Evolutionary conservation across 2,888 invertebrate species (phyloP).

Genomic region (Aethes cnicana): DNA sequence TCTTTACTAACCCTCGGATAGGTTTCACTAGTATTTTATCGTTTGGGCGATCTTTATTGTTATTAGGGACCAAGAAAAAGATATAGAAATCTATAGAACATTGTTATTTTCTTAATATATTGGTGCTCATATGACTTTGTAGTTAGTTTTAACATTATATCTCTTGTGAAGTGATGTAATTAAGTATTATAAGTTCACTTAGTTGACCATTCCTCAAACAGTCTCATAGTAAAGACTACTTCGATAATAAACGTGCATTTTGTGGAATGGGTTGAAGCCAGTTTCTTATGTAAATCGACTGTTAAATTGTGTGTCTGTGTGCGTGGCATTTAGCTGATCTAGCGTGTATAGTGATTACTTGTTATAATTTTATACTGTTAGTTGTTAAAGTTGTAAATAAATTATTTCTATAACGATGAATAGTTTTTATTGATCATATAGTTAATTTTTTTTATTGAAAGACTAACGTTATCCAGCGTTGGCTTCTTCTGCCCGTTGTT

Average conservation of each 20-base stretch:
- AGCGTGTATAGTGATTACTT: conserved; percentile 37
- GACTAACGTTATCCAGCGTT: conserved; percentile 50
- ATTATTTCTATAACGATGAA: conserved; percentile 45
- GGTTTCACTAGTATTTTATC: conserved; percentile 17
- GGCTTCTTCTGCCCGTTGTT: conserved; percentile 57
- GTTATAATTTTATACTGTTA: conserved; percentile 55
- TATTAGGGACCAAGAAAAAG: too few relatives aligned
- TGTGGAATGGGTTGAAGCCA: background rate
- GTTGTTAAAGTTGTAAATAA: conserved; percentile 74
- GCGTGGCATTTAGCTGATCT: conserved; percentile 12
- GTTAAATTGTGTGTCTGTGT: conserved; percentile 22
- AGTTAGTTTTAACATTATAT: conserved; percentile 33
- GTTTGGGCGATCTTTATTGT: background rate
- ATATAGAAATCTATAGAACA: too few relatives aligned
- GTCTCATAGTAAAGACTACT: background rate
- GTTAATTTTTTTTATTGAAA: conserved; percentile 17
- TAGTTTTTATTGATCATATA: conserved; percentile 37
- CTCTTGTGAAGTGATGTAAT: conserved; percentile 34
- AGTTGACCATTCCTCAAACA: conserved; percentile 3
- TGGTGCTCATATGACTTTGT: conserved; percentile 38
- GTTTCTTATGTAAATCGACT: conserved; percentile 12
- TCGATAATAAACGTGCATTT: background rate
- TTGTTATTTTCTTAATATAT: conserved; percentile 9
- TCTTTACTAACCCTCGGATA: conserved; percentile 27
- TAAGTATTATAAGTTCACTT: conserved; percentile 30